phyloP scores from a whole-genome alignment of 2,888 invertebrate genomes.

The Sepioteuthis lessoniana region DNA sequence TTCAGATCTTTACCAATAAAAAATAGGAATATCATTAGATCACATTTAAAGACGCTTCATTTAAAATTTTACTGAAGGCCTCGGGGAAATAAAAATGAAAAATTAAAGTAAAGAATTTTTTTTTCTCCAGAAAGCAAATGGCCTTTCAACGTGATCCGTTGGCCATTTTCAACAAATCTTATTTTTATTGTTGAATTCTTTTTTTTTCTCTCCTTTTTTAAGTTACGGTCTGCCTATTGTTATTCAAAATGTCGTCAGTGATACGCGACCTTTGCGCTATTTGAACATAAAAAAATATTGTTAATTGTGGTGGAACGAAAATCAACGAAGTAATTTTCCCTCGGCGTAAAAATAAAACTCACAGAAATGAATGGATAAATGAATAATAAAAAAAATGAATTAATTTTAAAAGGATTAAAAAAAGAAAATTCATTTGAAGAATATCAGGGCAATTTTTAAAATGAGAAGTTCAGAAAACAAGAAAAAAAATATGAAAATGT shows the following conservation, averaged over 20 bases:
- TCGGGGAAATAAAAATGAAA: neutral
- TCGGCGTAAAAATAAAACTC: neutral
- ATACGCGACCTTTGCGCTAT: neutral
- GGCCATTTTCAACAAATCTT: neutral
- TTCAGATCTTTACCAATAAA: too few relatives aligned
- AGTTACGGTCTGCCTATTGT: neutral
- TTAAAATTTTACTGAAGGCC: neutral
- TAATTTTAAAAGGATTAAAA: neutral
- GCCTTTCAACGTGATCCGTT: neutral
- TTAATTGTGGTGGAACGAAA: neutral
- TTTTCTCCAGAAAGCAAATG: neutral
- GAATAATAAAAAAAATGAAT: neutral
- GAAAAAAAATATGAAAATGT: neutral
- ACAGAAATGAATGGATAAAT: neutral
- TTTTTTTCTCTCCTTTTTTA: neutral
- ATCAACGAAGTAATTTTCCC: neutral
- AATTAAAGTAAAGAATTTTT: neutral
- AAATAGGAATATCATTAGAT: too few relatives aligned
- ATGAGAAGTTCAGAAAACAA: neutral
- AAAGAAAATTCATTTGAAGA: neutral
- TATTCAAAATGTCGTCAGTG: neutral
- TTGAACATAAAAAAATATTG: neutral
- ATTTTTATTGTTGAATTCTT: neutral
- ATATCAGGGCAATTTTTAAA: neutral
- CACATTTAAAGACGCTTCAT: too few relatives aligned